Evolutionary conservation across 2,797 vertebrate species (phyloP), one percentile per base, ranked within the genome.

Genomic region (Spinus olivaceus): DNA sequence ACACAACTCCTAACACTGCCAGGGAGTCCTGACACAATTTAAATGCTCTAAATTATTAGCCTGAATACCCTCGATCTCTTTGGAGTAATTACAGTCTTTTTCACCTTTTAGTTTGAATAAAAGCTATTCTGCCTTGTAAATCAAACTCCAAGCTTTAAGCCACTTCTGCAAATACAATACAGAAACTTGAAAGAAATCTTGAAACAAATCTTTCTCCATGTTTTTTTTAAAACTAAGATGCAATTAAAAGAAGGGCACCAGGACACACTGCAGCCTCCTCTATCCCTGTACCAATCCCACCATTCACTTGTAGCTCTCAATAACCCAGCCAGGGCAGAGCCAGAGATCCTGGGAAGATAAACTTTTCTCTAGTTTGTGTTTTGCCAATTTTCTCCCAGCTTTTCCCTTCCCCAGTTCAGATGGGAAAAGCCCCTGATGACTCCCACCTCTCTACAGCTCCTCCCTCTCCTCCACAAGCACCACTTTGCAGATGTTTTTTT

Each of bases 361-460:
- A 44, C 71, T 85, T 59, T 23, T 66, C 53, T 32, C 27, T 4
- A n/a, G 17, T 44, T 33, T 44, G 25, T n/a, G 42, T 78, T 90
- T 84, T 88, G n/a, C 54, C 86, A 79, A 13, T 56, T 74, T 76
- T 60, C 27, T 79, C 30, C 49, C 30, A 49, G 41, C 37, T 91
- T 66, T 35, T 79, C 35, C 50, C 13, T 59, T 86, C 32, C 30
- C 47, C 60, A 70, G 0, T 7, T 25, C 28, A 70, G 30, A 59
- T 4, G 21, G 39, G 19, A 72, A 74, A 60, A 28, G 0, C 4
- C 21, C 14, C 3, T 0, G 0, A 27, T 2, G 12, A 44, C 15
- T 61, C 47, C 49, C 20, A 3, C 15, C 37, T 73, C 60, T 25
- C 72, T 4, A 2, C 51, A 95, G 47, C 9, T 73, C 49, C 66